These are phyloP conservation scores for Phanerotoma sp. DNA, from an alignment of 2,888 invertebrate genomes.

Conservation along the genomic window DNA sequence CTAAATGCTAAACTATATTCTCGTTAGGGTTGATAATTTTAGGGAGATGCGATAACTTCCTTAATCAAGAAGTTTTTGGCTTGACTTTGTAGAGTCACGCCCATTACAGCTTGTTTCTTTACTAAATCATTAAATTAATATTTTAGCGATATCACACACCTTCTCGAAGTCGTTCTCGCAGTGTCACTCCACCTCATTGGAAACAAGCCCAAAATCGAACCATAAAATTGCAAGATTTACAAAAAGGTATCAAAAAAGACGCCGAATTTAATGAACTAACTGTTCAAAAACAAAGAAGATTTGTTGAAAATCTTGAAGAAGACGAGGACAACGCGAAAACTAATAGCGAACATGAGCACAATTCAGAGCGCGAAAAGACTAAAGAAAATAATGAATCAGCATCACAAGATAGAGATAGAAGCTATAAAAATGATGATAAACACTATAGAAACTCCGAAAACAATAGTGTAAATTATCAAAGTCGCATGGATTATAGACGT, in stretches of 20 bases:
- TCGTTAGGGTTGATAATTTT: no score
- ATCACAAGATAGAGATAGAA: slow-evolving; percentile 8
- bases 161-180: slow-evolving; percentile 78
- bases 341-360: slow-evolving; percentile 25
- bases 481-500: slow-evolving; percentile 32
- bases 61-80: no score
- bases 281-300: slow-evolving; percentile 59
- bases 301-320: slow-evolving; percentile 56
- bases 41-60: no score
- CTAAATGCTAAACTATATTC: no score
- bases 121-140: slow-evolving; percentile 5
- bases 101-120: no score
- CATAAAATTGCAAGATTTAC: slow-evolving; percentile 73
- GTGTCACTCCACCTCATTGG: slow-evolving; percentile 94
- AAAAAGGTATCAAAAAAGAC: slow-evolving; percentile 61
- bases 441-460: slow-evolving; percentile 24
- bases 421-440: not conserved
- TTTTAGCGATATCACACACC: slow-evolving; percentile 82
- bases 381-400: slow-evolving; percentile 36
- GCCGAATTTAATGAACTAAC: slow-evolving; percentile 60
- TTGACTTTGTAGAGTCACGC: no score
- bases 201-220: slow-evolving; percentile 82
- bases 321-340: slow-evolving; percentile 35
- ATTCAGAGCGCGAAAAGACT: slow-evolving; percentile 35
- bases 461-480: slow-evolving; percentile 33